Evolutionary conservation across 2,888 invertebrate species (phyloP).

Genomic region (Noctua janthina): DNA sequence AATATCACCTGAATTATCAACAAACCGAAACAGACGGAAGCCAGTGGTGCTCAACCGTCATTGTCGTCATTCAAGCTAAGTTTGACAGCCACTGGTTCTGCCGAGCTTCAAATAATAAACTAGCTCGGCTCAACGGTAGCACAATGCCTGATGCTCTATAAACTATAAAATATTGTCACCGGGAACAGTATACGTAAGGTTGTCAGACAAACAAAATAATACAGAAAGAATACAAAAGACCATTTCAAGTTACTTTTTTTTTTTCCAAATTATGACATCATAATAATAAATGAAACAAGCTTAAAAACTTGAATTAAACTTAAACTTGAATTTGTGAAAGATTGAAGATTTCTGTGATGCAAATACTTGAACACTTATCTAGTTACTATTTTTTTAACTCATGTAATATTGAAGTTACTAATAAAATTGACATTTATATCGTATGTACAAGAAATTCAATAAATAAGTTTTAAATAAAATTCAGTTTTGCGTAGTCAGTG

Average conservation of each 20-base stretch:
- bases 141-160: slow-evolving; percentile 72
- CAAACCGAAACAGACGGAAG: slow-evolving; percentile 5
- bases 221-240: too few species aligned
- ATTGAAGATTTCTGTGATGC: background rate
- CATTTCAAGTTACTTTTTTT: background rate
- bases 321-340: background rate
- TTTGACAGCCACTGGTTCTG: slow-evolving; percentile 59
- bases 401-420: too few species aligned
- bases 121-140: slow-evolving; percentile 72
- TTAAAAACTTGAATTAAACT: background rate
- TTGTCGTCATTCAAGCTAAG: slow-evolving; percentile 33
- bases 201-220: slow-evolving; percentile 66
- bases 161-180: slow-evolving; percentile 84
- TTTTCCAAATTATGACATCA: too few species aligned
- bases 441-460: background rate
- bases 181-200: slow-evolving; percentile 66
- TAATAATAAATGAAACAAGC: background rate
- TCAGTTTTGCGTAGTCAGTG: background rate
- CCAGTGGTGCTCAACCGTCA: slow-evolving; percentile 37
- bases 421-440: too few species aligned
- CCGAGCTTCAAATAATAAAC: slow-evolving; percentile 68
- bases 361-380: background rate
- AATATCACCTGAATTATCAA: slow-evolving; percentile 16
- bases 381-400: too few species aligned
- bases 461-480: background rate